A percentile compares a stretch with the other conserved stretches of the same genome.
phyloP scores from a whole-genome alignment of 1,140 invertebrate genomes.

The Procambarus clarkii region DNA sequence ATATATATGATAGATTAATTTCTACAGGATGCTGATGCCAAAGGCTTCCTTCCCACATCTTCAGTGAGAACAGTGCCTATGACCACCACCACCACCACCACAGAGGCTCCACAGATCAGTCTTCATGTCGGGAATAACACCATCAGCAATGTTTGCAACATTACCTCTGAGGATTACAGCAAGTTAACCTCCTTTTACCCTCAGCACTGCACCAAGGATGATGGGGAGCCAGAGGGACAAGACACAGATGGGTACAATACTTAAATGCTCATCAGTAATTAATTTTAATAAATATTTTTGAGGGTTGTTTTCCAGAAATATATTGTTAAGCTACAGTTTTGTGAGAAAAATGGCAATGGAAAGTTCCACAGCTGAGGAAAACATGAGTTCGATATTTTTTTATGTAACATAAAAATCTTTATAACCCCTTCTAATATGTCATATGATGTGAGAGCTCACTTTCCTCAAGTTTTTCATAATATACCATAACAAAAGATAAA shows the following conservation, averaged over 20 bases:
- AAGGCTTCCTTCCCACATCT: not conserved
- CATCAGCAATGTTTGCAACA: constrained; percentile 47
- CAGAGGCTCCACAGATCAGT: constrained; percentile 37
- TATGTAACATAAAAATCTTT: too few species aligned
- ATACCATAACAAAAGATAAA: too few species aligned
- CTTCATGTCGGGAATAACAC: constrained; percentile 31
- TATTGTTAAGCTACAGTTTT: not conserved
- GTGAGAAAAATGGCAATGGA: too few species aligned
- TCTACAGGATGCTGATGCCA: not conserved
- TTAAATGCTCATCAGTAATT: not conserved
- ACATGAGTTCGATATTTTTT: too few species aligned
- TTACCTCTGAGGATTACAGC: constrained; percentile 4
- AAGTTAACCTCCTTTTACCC: constrained; percentile 42
- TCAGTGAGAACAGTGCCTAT: not conserved
- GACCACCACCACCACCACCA: constrained; percentile 7
- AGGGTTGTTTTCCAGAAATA: too few species aligned
- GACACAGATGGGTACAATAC: constrained; percentile 13
- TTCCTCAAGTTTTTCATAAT: too few species aligned
- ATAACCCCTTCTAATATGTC: too few species aligned
- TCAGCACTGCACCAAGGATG: constrained; percentile 27
- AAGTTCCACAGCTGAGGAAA: too few species aligned
- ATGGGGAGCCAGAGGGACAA: constrained; percentile 17
- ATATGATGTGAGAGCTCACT: too few species aligned
- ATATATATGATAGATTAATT: not conserved
- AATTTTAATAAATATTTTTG: too few species aligned